Conservation (phyloP, 2,113 vertebrate genomes). For the Oplegnathus fasciatus region DNA sequence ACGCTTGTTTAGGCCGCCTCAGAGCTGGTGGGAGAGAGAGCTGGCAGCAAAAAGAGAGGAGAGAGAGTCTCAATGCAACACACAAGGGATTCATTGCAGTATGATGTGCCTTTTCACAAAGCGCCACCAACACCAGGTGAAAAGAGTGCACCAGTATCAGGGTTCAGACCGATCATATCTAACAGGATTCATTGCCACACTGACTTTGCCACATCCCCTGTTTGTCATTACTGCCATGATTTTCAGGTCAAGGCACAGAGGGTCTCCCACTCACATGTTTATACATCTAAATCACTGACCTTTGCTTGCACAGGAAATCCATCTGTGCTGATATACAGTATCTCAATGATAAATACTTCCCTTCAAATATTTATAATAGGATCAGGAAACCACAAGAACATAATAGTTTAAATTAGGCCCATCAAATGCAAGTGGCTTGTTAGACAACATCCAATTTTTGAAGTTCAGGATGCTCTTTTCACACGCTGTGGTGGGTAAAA, state of each 20-base stretch:
- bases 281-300: constrained; percentile 81
- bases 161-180: not conserved
- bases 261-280: constrained; percentile 79
- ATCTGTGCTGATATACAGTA: constrained; percentile 85
- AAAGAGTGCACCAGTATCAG: not conserved
- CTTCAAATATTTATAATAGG: constrained; percentile 86
- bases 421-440: constrained; percentile 78
- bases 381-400: constrained; percentile 82
- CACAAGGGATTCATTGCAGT: constrained; percentile 34
- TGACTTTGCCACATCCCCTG: constrained; percentile 46
- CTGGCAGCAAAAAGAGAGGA: constrained; percentile 7
- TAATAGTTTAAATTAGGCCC: constrained; percentile 84
- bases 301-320: constrained; percentile 85
- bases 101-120: constrained; percentile 42
- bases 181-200: not conserved
- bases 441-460: constrained; percentile 71
- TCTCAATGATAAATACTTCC: constrained; percentile 86
- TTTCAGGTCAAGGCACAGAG: constrained; percentile 61
- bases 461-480: constrained; percentile 60
- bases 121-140: constrained; percentile 25
- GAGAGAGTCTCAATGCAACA: constrained; percentile 22
- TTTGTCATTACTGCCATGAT: constrained; percentile 58
- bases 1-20: constrained; percentile 70
- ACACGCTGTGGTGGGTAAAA: constrained; percentile 64
- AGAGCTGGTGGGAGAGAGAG: constrained; percentile 36